Evolutionary conservation across 2,888 invertebrate species (phyloP), one percentile per base, ranked within the genome.

Genomic region (Parnassius apollo): DNA sequence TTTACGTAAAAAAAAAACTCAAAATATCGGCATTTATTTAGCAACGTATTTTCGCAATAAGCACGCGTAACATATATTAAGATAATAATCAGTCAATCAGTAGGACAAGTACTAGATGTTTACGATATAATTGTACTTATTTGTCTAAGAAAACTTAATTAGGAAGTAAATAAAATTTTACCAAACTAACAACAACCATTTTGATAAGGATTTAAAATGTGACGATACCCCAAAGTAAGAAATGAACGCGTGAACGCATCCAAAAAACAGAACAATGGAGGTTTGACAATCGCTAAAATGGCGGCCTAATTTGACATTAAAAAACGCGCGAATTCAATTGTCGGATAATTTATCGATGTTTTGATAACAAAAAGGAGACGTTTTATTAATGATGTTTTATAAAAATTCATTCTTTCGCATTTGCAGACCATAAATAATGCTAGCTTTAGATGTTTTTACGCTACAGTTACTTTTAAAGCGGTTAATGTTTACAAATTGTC

Each of bases 221-320:
- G 9, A 55, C 42, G 62, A 11, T 10, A 56, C 59, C 62, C 65
- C 42, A 59, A 61, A 56, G 56, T 50, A 46, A 58, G 63, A 70
- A 72, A 70, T 68, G 72, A 75, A 79, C 85, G 88, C 89, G 78
- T 79, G 86, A 87, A 85, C 84, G 86, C 83, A 81, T 75, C 79
- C 76, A 69, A 81, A 86, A 83, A 72, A 75, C 18, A 69, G 74
- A 75, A 82, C 78, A 82, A 83, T 71, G 68, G 67, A 72, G 68
- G 69, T 76, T 77, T 75, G 80, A 84, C 86, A 82, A 82, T 84
- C 75, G 78, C 75, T 78, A 74, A 82, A 80, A 89, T 85, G 88
- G 85, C 85, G 76, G 83, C 75, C 87, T 89, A 88, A 91, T 90
- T 88, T 89, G 90, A 89, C 88, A 86, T 86, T 85, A 79, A 84